These are phyloP conservation scores for Rhabditoides inermis DNA, from an alignment of 2,888 invertebrate species.

Conservation along the genomic window DNA sequence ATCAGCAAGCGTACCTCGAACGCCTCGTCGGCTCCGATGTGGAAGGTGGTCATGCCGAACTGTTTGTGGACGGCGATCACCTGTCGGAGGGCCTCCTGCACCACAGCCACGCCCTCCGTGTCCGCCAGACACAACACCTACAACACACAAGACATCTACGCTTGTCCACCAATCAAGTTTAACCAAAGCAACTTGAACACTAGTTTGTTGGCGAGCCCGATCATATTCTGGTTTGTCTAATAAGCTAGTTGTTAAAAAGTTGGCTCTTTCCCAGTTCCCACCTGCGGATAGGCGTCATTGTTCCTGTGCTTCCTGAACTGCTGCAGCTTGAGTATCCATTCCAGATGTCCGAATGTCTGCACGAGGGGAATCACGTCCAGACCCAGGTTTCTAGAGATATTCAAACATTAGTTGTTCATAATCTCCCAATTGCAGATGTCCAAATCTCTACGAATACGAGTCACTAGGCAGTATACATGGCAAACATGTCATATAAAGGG, in stretches of 20 bases:
- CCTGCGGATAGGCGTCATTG: constrained; percentile 58
- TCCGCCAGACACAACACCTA: constrained; percentile 37
- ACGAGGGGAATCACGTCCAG: constrained; percentile 71
- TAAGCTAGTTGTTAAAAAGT: too few relatives aligned
- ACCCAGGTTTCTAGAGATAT: constrained; percentile 53
- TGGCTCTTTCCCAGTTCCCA: too few relatives aligned
- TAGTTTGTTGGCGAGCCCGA: too few relatives aligned
- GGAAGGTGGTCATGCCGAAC: constrained; percentile 61
- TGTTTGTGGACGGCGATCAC: constrained; percentile 54
- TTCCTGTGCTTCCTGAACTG: constrained; percentile 67
- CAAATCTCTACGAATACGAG: background rate
- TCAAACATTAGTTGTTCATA: background rate
- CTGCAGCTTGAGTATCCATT: constrained; percentile 68
- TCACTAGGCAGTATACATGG: background rate
- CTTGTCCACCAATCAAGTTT: too few relatives aligned
- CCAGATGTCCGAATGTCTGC: constrained; percentile 79
- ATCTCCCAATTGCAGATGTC: background rate
- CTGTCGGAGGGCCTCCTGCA: constrained; percentile 53
- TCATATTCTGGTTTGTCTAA: too few relatives aligned
- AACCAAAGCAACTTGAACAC: background rate
- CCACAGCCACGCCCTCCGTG: constrained; percentile 52
- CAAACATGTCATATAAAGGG: too few relatives aligned
- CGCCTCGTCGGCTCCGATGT: constrained; percentile 58
- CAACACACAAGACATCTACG: background rate
- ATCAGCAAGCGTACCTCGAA: constrained; percentile 21